Conservation (phyloP, 2,888 invertebrate genomes). For the Chymomyza amoena region DNA sequence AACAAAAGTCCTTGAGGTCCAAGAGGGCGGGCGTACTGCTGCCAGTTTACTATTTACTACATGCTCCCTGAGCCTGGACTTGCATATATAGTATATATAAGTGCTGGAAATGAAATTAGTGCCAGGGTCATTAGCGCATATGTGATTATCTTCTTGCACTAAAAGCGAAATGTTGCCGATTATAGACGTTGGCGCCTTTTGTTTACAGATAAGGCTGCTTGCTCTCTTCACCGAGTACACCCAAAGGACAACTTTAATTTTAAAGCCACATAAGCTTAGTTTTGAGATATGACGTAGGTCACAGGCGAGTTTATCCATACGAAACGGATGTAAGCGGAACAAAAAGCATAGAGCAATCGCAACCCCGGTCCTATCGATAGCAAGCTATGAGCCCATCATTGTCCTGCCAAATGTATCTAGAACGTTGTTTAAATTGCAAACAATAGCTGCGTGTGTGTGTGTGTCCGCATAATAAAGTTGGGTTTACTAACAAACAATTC, state of each 20-base stretch:
- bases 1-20: constrained; percentile 39
- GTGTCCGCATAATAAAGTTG: constrained; percentile 60
- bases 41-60: neutral
- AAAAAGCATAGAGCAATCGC: neutral
- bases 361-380: neutral
- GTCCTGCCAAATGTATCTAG: constrained; percentile 4
- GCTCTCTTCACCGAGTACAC: neutral
- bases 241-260: constrained; percentile 28
- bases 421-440: constrained; percentile 35
- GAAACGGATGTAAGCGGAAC: neutral
- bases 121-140: constrained; percentile 36
- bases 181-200: constrained; percentile 10
- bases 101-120: neutral
- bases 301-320: neutral
- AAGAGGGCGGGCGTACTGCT: neutral
- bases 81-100: neutral
- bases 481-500: constrained; percentile 36
- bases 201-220: constrained; percentile 29
- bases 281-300: neutral
- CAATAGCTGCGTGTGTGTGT: constrained; percentile 56
- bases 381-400: neutral
- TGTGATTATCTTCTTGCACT: constrained; percentile 23
- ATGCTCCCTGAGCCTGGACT: neutral
- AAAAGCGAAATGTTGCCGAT: neutral
- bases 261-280: constrained; percentile 16